These are phyloP conservation scores for Drosophila melanica DNA, from an alignment of 1,140 invertebrate species.

Conservation along the genomic window DNA sequence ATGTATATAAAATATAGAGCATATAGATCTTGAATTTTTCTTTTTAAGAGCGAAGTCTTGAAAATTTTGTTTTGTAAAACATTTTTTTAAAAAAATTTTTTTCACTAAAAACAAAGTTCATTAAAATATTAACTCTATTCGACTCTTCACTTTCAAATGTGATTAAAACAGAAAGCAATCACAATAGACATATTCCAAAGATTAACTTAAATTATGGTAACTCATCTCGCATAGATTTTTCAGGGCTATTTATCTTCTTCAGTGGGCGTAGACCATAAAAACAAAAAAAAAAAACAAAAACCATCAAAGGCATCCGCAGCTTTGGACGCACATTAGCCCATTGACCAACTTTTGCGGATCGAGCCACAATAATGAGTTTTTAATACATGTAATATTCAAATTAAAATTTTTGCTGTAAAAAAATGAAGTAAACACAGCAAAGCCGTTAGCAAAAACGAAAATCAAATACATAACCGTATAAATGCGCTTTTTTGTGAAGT, in stretches of 20 bases:
- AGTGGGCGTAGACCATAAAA: slow-evolving; percentile 8
- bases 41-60: too few species aligned
- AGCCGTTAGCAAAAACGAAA: slow-evolving; percentile 60
- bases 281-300: slow-evolving; percentile 3
- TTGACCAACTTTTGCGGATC: slow-evolving; percentile 70
- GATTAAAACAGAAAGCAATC: too few species aligned
- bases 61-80: too few species aligned
- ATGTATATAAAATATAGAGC: too few species aligned
- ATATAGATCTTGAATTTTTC: too few species aligned
- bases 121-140: too few species aligned
- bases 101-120: too few species aligned
- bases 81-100: too few species aligned
- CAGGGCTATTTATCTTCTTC: slow-evolving; percentile 10
- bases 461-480: slow-evolving; percentile 52
- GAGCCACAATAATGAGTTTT: slow-evolving; percentile 72
- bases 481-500: slow-evolving; percentile 29
- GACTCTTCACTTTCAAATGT: too few species aligned
- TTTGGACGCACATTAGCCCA: slow-evolving; percentile 66
- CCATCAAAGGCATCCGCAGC: slow-evolving; percentile 48
- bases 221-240: background rate
- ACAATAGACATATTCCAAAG: too few species aligned
- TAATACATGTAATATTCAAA: slow-evolving; percentile 81
- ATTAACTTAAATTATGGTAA: too few species aligned
- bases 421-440: slow-evolving; percentile 15
- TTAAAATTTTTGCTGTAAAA: slow-evolving; percentile 63